Conservation (phyloP, 2,888 invertebrate genomes). For the Lithosia quadra region DNA sequence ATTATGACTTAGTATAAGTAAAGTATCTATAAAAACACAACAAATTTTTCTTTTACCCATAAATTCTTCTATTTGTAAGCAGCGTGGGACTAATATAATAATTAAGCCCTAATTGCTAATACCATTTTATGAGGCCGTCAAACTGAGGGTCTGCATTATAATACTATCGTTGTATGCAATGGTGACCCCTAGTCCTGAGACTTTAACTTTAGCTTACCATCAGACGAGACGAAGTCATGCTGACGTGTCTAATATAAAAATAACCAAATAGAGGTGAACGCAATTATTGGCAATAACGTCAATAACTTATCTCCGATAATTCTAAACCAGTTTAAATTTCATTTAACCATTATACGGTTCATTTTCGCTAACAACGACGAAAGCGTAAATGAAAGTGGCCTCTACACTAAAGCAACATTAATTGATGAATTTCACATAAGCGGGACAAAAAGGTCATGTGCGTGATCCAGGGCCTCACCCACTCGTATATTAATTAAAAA, state of each 20-base stretch:
- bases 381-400: slow-evolving; percentile 55
- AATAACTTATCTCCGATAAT: neutral
- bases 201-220: too few relatives aligned
- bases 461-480: slow-evolving; percentile 66
- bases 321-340: slow-evolving; percentile 13
- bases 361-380: slow-evolving; percentile 37
- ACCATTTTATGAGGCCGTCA: too few relatives aligned
- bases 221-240: too few relatives aligned
- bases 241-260: too few relatives aligned
- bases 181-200: too few relatives aligned
- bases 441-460: slow-evolving; percentile 59
- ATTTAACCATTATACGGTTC: slow-evolving; percentile 21
- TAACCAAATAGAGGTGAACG: neutral
- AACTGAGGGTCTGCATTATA: too few relatives aligned
- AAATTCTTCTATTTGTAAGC: slow-evolving; percentile 10
- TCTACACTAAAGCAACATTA: slow-evolving; percentile 58
- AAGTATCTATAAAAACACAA: slow-evolving; percentile 17
- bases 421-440: slow-evolving; percentile 76
- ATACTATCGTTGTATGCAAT: too few relatives aligned
- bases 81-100: neutral
- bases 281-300: neutral
- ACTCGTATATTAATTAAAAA: slow-evolving; percentile 83
- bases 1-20: slow-evolving; percentile 18
- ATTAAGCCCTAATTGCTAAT: neutral
- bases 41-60: slow-evolving; percentile 7